Percentiles rank a stretch among this genome's conserved stretches.
These are phyloP conservation scores for Rhinogobio ventralis DNA, from an alignment of 2,797 vertebrate genomes.

Conservation along the genomic window DNA sequence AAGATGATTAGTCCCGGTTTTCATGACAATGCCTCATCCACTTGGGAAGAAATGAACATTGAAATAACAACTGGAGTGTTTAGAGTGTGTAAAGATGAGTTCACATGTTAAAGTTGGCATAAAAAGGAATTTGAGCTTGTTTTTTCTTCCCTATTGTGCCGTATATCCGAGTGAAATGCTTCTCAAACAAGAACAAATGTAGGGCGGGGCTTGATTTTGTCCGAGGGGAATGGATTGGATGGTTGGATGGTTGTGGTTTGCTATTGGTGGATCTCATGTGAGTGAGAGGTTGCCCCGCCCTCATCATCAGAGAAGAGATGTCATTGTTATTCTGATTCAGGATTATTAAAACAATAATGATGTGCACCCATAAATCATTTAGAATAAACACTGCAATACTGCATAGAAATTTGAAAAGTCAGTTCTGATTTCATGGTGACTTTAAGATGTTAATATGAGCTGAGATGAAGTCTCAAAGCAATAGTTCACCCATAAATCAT, in stretches of 20 bases:
- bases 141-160: not conserved
- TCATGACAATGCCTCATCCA: not conserved
- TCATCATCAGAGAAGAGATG: not conserved
- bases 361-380: not conserved
- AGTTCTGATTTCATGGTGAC: not conserved
- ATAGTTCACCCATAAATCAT: not conserved
- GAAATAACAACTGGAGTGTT: not conserved
- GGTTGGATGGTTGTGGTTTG: not conserved
- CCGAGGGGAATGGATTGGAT: not conserved
- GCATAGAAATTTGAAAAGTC: not conserved
- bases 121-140: not conserved
- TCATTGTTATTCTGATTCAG: not conserved
- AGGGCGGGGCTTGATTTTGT: not conserved
- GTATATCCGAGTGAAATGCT: not conserved
- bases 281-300: not conserved
- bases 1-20: not conserved
- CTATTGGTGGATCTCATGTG: not conserved
- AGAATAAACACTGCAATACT: not conserved
- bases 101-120: not conserved
- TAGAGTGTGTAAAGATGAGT: not conserved
- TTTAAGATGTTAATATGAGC: not conserved
- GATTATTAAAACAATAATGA: not conserved
- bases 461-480: no score
- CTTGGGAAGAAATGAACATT: not conserved
- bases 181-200: not conserved